Percentiles rank a stretch among this genome's conserved stretches.
Evolutionary conservation across 2,113 vertebrate genomes (phyloP).

Genomic region (Trochalopteron elliotii): DNA sequence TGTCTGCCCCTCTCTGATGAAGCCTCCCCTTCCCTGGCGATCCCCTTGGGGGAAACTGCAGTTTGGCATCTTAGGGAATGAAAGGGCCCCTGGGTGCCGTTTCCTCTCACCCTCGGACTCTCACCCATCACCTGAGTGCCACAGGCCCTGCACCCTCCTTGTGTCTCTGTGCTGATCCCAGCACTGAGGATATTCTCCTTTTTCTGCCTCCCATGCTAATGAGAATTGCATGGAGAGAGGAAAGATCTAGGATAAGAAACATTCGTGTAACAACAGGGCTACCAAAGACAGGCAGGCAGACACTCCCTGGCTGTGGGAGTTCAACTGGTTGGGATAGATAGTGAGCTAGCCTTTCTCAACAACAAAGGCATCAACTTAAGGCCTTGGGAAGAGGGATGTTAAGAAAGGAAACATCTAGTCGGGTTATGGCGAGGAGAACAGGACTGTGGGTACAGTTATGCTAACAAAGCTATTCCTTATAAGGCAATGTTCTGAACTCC

Average conservation of each 20-base stretch:
- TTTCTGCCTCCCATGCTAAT: background rate
- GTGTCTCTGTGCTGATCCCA: too few relatives aligned
- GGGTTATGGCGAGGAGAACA: background rate
- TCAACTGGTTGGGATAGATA: background rate
- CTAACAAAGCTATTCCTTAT: background rate
- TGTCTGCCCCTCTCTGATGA: background rate
- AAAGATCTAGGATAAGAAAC: background rate
- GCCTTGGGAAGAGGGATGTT: background rate
- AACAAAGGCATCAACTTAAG: background rate
- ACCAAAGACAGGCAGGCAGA: background rate
- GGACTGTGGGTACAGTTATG: background rate
- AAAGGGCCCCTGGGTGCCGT: background rate
- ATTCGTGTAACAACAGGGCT: fast-evolving
- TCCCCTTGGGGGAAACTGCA: too few relatives aligned
- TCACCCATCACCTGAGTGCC: background rate
- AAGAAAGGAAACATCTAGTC: background rate
- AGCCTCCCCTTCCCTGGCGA: background rate
- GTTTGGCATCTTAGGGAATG: background rate
- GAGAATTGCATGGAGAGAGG: background rate
- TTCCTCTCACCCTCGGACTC: background rate
- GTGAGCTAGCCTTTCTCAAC: background rate
- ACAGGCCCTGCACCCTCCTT: fast-evolving
- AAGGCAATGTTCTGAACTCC: background rate
- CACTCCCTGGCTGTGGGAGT: background rate
- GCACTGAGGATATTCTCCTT: background rate